A percentile compares a stretch with the other conserved stretches of the same genome.
phyloP scores from a whole-genome alignment of 2,888 invertebrate genomes.

The Netelia fuscicornis region DNA sequence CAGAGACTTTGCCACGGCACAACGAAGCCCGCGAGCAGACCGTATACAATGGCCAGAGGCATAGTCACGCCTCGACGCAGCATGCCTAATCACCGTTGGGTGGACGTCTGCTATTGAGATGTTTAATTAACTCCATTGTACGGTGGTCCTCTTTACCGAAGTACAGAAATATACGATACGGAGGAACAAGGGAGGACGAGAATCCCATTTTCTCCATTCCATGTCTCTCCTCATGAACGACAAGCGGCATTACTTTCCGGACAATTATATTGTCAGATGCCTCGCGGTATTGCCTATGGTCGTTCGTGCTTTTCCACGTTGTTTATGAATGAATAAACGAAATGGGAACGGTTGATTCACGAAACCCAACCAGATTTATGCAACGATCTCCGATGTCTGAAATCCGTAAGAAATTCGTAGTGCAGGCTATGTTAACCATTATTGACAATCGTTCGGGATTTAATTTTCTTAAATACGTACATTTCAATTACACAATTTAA shows the following conservation, averaged over 20 bases:
- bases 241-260: constrained; percentile 39
- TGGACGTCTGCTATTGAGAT: constrained; percentile 83
- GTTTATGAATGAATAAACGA: neutral
- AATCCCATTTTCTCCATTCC: constrained; percentile 42
- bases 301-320: neutral
- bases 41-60: constrained; percentile 80
- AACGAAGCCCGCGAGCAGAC: constrained; percentile 57
- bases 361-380: no score
- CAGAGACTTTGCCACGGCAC: constrained; percentile 40
- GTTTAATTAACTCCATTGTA: constrained; percentile 83
- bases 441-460: no score
- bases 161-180: constrained; percentile 24
- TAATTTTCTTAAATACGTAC: no score
- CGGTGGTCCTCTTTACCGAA: constrained; percentile 57
- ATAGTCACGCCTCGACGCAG: constrained; percentile 78
- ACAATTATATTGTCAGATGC: constrained; percentile 52
- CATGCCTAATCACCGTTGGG: constrained; percentile 82
- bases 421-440: no score
- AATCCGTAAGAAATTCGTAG: no score
- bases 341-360: neutral
- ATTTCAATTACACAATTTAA: no score
- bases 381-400: no score
- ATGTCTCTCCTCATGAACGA: constrained; percentile 19
- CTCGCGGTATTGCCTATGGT: neutral
- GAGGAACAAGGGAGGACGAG: constrained; percentile 36